Conservation (phyloP, 2,888 invertebrate genomes). For the Lasioglossum calceatum region DNA sequence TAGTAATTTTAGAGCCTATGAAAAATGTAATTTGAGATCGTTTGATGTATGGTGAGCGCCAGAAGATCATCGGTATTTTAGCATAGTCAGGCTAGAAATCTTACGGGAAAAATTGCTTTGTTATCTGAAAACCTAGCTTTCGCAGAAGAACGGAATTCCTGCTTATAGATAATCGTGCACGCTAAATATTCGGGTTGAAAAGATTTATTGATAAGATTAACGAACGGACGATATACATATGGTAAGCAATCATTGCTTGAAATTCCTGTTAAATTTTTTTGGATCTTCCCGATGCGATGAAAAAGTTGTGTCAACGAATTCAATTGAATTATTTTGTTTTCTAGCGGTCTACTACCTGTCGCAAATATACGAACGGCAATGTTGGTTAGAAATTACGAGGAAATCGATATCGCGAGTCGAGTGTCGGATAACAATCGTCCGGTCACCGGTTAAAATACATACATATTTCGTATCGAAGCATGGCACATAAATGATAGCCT, state of each 20-base stretch:
- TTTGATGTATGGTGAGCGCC: background rate
- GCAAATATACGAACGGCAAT: slow-evolving; percentile 32
- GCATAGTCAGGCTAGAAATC: too few relatives aligned
- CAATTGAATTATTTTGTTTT: background rate
- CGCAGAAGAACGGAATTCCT: background rate
- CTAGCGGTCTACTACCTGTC: background rate
- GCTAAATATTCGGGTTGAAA: background rate
- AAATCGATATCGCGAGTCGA: slow-evolving; percentile 59
- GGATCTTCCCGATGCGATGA: background rate
- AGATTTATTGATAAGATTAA: slow-evolving; percentile 30
- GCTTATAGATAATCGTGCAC: background rate
- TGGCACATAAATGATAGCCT: background rate
- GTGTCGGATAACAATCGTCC: slow-evolving; percentile 70
- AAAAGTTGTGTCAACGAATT: background rate
- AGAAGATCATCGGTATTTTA: background rate
- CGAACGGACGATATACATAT: background rate
- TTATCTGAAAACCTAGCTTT: background rate
- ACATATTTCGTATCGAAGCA: slow-evolving; percentile 1
- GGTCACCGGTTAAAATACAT: slow-evolving; percentile 24
- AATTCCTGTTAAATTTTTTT: background rate
- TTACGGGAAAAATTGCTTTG: background rate
- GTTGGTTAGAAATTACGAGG: slow-evolving; percentile 43
- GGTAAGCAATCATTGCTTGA: background rate
- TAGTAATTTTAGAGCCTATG: background rate
- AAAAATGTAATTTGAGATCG: background rate